phyloP scores from a whole-genome alignment of 2,113 vertebrate species.

The Tringa solitaria region DNA sequence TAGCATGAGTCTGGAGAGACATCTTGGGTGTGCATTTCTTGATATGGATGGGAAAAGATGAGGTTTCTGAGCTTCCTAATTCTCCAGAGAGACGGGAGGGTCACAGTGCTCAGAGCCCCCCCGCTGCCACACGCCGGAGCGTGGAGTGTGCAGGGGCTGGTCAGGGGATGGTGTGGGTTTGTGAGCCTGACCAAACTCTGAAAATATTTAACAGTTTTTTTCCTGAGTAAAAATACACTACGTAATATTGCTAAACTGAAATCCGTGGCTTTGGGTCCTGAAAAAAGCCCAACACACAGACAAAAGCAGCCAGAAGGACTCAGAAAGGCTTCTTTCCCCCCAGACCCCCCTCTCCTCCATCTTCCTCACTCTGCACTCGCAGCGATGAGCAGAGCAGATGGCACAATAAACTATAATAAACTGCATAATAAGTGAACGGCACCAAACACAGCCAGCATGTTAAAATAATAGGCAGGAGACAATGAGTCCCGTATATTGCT shows the following conservation, averaged over 20 bases:
- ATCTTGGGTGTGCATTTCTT: not conserved
- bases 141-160: not conserved
- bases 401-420: conserved; percentile 29
- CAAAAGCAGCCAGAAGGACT: not conserved
- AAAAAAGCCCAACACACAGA: not conserved
- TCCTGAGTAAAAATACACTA: not conserved
- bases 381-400: conserved; percentile 54
- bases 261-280: not conserved
- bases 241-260: not conserved
- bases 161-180: not conserved
- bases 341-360: not conserved
- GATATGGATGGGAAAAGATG: not conserved
- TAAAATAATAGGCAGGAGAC: conserved; percentile 44
- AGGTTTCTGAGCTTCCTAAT: not conserved
- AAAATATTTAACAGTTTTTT: not conserved
- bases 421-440: conserved; percentile 31
- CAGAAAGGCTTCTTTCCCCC: not conserved
- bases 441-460: not conserved
- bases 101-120: fast-evolving
- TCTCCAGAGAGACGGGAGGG: not conserved
- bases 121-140: not conserved
- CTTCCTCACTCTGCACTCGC: not conserved
- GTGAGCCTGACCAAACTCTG: not conserved
- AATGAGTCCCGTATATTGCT: not conserved
- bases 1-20: not conserved